Evolutionary conservation across 2,797 vertebrate species (phyloP).

Genomic region (Galagoides demidoff): DNA sequence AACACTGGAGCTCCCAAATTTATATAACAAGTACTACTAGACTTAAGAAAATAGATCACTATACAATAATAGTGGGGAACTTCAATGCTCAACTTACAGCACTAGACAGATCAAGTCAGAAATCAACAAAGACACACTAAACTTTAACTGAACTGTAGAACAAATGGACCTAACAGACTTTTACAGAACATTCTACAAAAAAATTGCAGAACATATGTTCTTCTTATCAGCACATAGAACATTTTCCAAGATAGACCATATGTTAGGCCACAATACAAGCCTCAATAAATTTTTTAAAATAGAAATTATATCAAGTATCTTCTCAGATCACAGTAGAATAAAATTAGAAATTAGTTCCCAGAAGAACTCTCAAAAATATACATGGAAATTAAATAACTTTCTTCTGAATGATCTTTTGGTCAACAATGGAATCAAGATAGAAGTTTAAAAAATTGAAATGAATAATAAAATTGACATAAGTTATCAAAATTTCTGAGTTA

Average conservation of each 20-base stretch:
- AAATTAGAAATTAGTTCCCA: not conserved
- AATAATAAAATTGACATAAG: not conserved
- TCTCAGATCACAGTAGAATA: not conserved
- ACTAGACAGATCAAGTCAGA: not conserved
- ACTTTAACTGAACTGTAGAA: not conserved
- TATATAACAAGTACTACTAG: not conserved
- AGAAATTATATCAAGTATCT: not conserved
- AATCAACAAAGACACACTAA: not conserved
- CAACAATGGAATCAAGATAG: not conserved
- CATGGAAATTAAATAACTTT: not conserved
- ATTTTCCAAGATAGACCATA: not conserved
- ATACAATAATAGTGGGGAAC: not conserved
- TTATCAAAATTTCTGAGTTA: not conserved
- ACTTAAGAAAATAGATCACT: not conserved
- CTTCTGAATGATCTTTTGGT: not conserved
- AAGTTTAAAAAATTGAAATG: not conserved
- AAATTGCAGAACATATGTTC: not conserved
- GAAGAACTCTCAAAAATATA: not conserved
- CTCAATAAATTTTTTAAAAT: not conserved
- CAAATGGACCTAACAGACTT: not conserved
- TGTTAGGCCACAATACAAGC: not conserved
- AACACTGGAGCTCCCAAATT: not conserved
- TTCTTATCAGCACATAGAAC: not conserved
- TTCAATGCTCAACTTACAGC: not conserved
- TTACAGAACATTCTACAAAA: not conserved